phyloP scores from a whole-genome alignment of 1,140 invertebrate species.

The Lasaia peninsularis region DNA sequence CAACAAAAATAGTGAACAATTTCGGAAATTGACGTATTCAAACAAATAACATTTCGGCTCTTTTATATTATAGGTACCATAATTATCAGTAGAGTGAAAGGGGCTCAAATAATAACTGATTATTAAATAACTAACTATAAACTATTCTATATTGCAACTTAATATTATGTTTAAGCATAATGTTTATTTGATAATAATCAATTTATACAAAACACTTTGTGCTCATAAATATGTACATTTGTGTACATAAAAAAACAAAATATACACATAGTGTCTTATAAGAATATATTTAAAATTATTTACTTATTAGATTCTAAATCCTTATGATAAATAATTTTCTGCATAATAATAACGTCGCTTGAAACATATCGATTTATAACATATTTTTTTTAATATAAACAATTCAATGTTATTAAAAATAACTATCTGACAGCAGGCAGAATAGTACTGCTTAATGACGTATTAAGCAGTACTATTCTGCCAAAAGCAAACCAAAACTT shows the following conservation, averaged over 20 bases:
- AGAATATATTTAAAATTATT: slow-evolving; percentile 22
- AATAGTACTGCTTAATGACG: too few species aligned
- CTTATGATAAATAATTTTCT: background rate
- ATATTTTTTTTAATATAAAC: background rate
- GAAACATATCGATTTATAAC: background rate
- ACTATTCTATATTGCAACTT: slow-evolving; percentile 19
- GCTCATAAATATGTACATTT: slow-evolving; percentile 43
- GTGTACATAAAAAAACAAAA: slow-evolving; percentile 34
- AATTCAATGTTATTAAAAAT: slow-evolving; percentile 1
- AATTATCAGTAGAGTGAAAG: background rate
- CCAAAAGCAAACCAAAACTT: too few species aligned
- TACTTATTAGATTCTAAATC: background rate
- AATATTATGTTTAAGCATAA: slow-evolving; percentile 20
- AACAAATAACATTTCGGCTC: background rate
- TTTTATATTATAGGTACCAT: background rate
- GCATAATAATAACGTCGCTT: background rate
- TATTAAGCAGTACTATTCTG: too few species aligned
- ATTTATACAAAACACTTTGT: slow-evolving; percentile 50
- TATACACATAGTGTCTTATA: slow-evolving; percentile 39
- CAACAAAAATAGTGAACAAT: too few species aligned
- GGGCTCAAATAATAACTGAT: background rate
- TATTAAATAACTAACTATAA: background rate
- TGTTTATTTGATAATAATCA: slow-evolving; percentile 22
- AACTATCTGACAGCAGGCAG: background rate
- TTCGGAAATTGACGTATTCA: background rate